phyloP scores from a whole-genome alignment of 2,888 invertebrate genomes.

The Tanytarsus gracilentus region DNA sequence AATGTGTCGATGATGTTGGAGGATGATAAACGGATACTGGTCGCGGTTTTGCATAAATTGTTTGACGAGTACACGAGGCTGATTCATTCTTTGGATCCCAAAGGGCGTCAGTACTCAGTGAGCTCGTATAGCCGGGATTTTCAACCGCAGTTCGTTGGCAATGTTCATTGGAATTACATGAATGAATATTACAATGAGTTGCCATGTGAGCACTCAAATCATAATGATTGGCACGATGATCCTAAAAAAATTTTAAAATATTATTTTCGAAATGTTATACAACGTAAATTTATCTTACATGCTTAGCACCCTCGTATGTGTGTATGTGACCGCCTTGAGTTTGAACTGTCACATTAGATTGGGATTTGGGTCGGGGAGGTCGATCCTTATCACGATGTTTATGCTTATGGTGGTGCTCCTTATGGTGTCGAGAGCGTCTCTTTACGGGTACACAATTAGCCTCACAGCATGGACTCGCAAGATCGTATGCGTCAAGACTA shows the following conservation, averaged over 20 bases:
- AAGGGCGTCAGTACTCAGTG: constrained; percentile 75
- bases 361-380: constrained; percentile 39
- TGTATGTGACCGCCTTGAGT: constrained; percentile 19
- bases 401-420: constrained; percentile 54
- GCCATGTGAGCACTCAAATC: constrained; percentile 60
- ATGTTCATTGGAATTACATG: constrained; percentile 67
- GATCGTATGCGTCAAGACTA: constrained; percentile 75
- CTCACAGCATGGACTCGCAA: constrained; percentile 79
- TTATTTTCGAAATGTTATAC: not conserved
- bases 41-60: constrained; percentile 32
- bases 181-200: constrained; percentile 73
- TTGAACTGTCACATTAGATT: constrained; percentile 35
- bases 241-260: constrained; percentile 30
- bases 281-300: not conserved
- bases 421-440: constrained; percentile 47
- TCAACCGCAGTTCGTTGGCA: constrained; percentile 56
- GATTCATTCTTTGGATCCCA: constrained; percentile 56
- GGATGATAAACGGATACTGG: constrained; percentile 40
- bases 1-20: constrained; percentile 32
- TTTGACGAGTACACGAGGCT: constrained; percentile 20
- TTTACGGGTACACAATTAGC: constrained; percentile 71
- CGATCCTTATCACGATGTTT: constrained; percentile 47
- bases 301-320: not conserved
- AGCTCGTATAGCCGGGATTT: constrained; percentile 69
- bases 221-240: constrained; percentile 51